Percentiles rank a stretch among this genome's conserved stretches.
Evolutionary conservation across 2,888 invertebrate species (phyloP).

Genomic region (Coronaproctus castanopsis): DNA sequence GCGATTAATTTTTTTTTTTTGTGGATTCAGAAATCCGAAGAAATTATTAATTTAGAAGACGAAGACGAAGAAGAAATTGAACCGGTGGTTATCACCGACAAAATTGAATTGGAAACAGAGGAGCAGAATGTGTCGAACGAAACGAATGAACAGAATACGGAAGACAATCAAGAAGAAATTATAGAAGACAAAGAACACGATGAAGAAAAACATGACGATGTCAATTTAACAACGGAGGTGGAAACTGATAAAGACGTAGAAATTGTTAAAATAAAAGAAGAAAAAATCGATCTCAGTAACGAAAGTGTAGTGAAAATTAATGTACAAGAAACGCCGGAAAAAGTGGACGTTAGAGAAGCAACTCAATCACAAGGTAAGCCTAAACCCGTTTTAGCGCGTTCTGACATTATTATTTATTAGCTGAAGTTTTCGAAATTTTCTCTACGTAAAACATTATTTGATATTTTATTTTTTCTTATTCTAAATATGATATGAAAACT

Average conservation of each 20-base stretch:
- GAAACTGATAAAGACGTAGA: conserved; percentile 32
- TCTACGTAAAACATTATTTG: too few species aligned
- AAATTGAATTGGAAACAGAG: conserved; percentile 15
- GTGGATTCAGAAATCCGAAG: conserved; percentile 18
- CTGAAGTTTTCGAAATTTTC: too few species aligned
- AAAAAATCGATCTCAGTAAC: conserved; percentile 18
- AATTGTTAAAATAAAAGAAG: conserved; percentile 8
- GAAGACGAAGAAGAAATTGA: conserved; percentile 29
- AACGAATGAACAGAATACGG: conserved; percentile 16
- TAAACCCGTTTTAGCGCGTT: too few species aligned
- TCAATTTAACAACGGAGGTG: conserved; percentile 27
- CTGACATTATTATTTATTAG: too few species aligned
- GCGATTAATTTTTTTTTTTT: conserved; percentile 1
- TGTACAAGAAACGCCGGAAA: too few species aligned
- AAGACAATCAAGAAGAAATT: conserved; percentile 27
- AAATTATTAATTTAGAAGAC: conserved; percentile 26
- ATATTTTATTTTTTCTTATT: too few species aligned
- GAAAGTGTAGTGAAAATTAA: conserved; percentile 6
- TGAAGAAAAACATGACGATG: conserved; percentile 16
- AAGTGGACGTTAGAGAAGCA: too few species aligned
- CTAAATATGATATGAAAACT: too few species aligned
- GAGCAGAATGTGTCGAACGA: too few species aligned
- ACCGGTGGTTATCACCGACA: conserved; percentile 15
- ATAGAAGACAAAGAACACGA: conserved; percentile 21
- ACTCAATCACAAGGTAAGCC: too few species aligned